Evolutionary conservation across 2,797 vertebrate species (phyloP).

Genomic region (Margarornis squamiger): DNA sequence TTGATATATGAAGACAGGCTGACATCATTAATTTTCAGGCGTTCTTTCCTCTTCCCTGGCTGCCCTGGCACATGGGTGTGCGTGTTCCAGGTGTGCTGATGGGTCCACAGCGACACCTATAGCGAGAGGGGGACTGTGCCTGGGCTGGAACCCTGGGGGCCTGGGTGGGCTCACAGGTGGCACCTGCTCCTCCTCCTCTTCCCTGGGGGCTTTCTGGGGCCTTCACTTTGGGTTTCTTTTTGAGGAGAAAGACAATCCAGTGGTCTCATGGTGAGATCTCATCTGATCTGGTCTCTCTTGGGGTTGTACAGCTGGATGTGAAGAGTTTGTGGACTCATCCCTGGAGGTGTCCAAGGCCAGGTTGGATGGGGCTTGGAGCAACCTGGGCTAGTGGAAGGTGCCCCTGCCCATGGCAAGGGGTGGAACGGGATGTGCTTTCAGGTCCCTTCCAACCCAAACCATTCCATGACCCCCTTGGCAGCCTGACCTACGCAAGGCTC

Average conservation of each 20-base stretch:
- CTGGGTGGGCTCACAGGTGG: not conserved
- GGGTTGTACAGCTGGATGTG: not conserved
- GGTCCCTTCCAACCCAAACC: not conserved
- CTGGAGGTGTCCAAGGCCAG: accelerated
- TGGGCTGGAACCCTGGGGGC: not conserved
- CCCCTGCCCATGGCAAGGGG: not conserved
- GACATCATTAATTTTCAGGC: slow-evolving; percentile 80
- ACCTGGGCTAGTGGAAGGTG: accelerated
- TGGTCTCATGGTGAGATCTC: accelerated
- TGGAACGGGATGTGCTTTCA: accelerated
- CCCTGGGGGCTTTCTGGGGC: not conserved
- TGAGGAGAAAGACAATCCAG: accelerated
- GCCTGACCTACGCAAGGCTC: not conserved
- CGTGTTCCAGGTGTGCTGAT: slow-evolving; percentile 22
- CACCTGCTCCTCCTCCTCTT: not conserved
- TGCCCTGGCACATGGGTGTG: not conserved
- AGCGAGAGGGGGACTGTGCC: not conserved
- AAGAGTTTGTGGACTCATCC: not conserved
- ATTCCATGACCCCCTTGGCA: accelerated
- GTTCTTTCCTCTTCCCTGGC: slow-evolving; percentile 45
- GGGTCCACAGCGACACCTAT: slow-evolving; percentile 70
- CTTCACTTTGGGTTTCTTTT: accelerated
- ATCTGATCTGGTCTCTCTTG: not conserved
- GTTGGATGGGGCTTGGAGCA: not conserved
- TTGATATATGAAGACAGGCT: slow-evolving; percentile 84